These are phyloP conservation scores for Gouania willdenowi DNA, from an alignment of 2,797 vertebrate species.

Conservation along the genomic window DNA sequence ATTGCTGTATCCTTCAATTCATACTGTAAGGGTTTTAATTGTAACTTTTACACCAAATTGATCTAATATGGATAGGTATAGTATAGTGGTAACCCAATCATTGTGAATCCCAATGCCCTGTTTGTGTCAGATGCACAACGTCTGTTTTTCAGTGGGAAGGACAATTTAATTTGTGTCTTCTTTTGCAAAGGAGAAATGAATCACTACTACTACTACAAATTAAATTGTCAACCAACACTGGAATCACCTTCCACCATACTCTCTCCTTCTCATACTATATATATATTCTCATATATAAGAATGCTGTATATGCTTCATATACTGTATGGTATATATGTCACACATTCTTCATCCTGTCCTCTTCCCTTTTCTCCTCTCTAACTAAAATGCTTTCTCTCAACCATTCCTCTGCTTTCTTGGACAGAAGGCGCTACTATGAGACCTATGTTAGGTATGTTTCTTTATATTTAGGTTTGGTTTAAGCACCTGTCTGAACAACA, in stretches of 20 bases:
- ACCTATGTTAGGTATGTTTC: constrained; percentile 95
- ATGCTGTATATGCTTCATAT: constrained; percentile 73
- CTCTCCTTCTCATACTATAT: constrained; percentile 55
- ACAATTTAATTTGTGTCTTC: constrained; percentile 46
- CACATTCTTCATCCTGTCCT: constrained; percentile 35
- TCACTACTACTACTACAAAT: constrained; percentile 36
- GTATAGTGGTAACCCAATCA: too few relatives aligned
- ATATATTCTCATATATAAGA: too few relatives aligned
- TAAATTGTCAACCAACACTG: constrained; percentile 46
- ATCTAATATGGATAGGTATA: too few relatives aligned
- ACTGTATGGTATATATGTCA: constrained; percentile 64
- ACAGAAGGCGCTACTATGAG: constrained; percentile 99
- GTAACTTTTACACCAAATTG: too few relatives aligned
- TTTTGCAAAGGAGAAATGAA: constrained; percentile 30
- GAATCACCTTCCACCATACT: too few relatives aligned
- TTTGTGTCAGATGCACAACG: constrained; percentile 24
- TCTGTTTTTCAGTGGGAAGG: constrained; percentile 13
- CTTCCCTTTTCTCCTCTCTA: constrained; percentile 63
- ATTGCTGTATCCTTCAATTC: too few relatives aligned
- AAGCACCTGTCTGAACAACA: constrained; percentile 32
- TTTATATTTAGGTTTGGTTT: constrained; percentile 81
- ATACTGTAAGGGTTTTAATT: too few relatives aligned
- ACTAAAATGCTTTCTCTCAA: constrained; percentile 77
- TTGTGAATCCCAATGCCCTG: constrained; percentile 9
- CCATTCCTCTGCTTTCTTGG: constrained; percentile 80